Evolutionary conservation across 2,888 invertebrate species (phyloP), one percentile per base, ranked within the genome.

Genomic region (Morpho deidamia): DNA sequence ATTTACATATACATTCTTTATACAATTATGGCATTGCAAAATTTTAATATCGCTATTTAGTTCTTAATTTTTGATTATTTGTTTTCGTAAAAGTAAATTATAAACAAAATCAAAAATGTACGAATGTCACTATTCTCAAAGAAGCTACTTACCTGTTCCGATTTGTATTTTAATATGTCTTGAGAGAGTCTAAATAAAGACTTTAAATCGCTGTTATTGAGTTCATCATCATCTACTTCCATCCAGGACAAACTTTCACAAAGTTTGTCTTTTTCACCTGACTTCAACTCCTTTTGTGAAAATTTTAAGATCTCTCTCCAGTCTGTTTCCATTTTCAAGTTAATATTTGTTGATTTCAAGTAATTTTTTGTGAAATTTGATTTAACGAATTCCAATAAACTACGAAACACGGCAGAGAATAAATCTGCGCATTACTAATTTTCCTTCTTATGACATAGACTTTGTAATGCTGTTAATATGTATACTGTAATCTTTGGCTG

Each of bases 131-230:
- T 3, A 23, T 2, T 23, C 23, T 23, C 1, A 23, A 23, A 23
- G 23, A 23, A 2, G 0, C 56, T 35, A 59, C 60, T 66, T 83
- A 93, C 93, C 90, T 94, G 94, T 78, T 93, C 93, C 57, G 91
- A 92, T 82, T 94, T 94, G 63, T 91, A 92, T 68, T 92, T 93
- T 44, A 94, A 71, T 65, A 94, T 90, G 78, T 93, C 93, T 72
- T 94, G 93, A n/a, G 92, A 83, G 3, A 94, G 74, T 69, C 90
- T 86, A 67, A 93, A 91, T 14, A 94, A 74, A 7, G 83, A 82
- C 71, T 91, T 89, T 48, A 92, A 81, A 69, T 92, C 91, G 23
- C 90, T 78, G 57, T 90, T 79, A 67, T 91, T 91, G 1, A 91
- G 71, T 66, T 91, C 89, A 40, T 92, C 91, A 64, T 91, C 90